phyloP scores from a whole-genome alignment of 1,140 invertebrate genomes.

The Eumaeus atala region DNA sequence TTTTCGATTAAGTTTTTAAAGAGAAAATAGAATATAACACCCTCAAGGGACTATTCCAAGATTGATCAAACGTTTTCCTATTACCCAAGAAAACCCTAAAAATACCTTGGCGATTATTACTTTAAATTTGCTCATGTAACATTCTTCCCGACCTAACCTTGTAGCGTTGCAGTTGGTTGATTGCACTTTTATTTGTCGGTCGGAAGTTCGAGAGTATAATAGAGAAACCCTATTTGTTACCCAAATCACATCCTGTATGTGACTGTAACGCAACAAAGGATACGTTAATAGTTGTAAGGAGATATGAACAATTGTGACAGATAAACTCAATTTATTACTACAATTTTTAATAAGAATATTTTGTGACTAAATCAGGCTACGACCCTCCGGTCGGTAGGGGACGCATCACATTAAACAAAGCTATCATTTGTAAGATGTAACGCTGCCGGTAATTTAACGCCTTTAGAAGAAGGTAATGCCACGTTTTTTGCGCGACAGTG shows the following conservation, averaged over 20 bases:
- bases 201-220: background rate
- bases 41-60: background rate
- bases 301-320: background rate
- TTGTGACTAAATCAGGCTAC: background rate
- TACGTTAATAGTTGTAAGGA: background rate
- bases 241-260: constrained; percentile 2
- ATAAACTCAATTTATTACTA: background rate
- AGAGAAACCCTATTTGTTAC: background rate
- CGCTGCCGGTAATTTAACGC: background rate
- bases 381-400: no score
- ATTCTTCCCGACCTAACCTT: background rate
- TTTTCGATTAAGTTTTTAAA: no score
- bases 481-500: no score
- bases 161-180: constrained; percentile 1
- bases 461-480: background rate
- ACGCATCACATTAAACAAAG: background rate
- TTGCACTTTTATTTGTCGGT: background rate
- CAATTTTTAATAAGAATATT: background rate
- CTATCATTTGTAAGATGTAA: background rate
- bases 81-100: background rate
- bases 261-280: background rate
- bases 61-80: background rate
- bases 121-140: background rate
- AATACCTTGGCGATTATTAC: background rate
- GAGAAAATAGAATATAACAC: no score